These are phyloP conservation scores for Megaceryle maxima DNA, from an alignment of 2,113 vertebrate genomes.

Conservation along the genomic window DNA sequence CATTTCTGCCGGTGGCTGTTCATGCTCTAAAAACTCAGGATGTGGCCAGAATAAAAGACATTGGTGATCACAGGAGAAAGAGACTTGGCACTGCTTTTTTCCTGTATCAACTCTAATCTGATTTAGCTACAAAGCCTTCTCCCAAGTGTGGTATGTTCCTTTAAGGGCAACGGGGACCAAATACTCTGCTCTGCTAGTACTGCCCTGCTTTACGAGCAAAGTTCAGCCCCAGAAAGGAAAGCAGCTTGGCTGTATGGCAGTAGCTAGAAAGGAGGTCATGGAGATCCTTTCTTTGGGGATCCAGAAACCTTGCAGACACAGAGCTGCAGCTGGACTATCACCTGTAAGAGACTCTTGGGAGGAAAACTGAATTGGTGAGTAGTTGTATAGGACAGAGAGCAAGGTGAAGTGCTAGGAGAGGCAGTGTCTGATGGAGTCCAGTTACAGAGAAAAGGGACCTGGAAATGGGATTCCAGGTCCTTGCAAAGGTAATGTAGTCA, in stretches of 20 bases:
- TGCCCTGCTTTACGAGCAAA: background rate
- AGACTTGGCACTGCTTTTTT: background rate
- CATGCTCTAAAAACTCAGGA: background rate
- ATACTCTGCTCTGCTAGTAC: background rate
- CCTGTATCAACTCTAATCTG: background rate
- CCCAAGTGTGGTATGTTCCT: background rate
- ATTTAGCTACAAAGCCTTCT: background rate
- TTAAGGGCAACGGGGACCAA: background rate
- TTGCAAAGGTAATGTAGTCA: background rate
- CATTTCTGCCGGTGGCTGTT: background rate
- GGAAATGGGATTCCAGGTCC: background rate
- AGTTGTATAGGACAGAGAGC: background rate
- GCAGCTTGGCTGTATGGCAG: rapidly evolving
- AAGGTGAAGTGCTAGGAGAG: background rate
- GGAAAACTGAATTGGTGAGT: background rate
- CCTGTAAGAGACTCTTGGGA: background rate
- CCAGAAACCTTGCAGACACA: background rate
- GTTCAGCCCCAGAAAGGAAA: background rate
- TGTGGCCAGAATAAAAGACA: background rate
- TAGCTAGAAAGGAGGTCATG: background rate
- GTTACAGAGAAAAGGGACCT: background rate
- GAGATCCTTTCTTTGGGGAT: background rate
- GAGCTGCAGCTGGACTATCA: background rate
- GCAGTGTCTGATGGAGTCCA: background rate
- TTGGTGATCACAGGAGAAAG: background rate